phyloP scores from a whole-genome alignment of 2,888 invertebrate species.

The Laspeyria flexula region DNA sequence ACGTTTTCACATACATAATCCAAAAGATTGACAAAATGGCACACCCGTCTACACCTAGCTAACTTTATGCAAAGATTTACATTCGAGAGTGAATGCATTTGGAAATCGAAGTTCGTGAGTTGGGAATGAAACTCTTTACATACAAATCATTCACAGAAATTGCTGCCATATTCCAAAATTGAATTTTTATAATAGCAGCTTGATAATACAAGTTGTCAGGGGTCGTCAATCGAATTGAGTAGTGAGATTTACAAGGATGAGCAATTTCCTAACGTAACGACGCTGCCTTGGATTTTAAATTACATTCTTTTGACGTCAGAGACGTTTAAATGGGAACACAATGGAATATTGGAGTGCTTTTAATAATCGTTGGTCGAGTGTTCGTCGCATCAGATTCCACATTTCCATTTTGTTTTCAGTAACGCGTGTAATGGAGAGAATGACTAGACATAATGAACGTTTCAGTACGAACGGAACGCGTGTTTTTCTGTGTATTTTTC shows the following conservation, averaged over 20 bases:
- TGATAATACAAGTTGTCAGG: no score
- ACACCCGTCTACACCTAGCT: conserved; percentile 18
- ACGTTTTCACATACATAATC: conserved; percentile 32
- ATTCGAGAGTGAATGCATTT: conserved; percentile 35
- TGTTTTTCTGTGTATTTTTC: no score
- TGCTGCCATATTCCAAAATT: conserved; percentile 16
- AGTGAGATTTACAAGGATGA: conserved; percentile 16
- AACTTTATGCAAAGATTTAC: conserved; percentile 43
- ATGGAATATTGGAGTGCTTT: conserved; percentile 39
- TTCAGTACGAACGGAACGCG: conserved; percentile 3
- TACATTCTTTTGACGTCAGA: conserved; percentile 25
- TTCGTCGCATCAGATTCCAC: conserved; percentile 44
- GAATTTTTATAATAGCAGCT: conserved; percentile 17
- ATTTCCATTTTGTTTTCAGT: no score
- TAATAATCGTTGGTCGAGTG: conserved; percentile 37
- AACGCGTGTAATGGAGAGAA: conserved; percentile 61
- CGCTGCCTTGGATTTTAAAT: conserved; percentile 24
- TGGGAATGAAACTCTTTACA: conserved; percentile 34
- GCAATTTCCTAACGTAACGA: conserved; percentile 19
- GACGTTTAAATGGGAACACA: conserved; percentile 21
- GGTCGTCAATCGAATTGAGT: conserved; percentile 12
- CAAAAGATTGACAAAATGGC: conserved; percentile 39
- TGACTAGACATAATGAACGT: conserved; percentile 53
- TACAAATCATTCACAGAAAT: conserved; percentile 36
- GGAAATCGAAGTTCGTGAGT: conserved; percentile 35